phyloP scores from a whole-genome alignment of 2,888 invertebrate genomes.

The Tetranychus truncatus region DNA sequence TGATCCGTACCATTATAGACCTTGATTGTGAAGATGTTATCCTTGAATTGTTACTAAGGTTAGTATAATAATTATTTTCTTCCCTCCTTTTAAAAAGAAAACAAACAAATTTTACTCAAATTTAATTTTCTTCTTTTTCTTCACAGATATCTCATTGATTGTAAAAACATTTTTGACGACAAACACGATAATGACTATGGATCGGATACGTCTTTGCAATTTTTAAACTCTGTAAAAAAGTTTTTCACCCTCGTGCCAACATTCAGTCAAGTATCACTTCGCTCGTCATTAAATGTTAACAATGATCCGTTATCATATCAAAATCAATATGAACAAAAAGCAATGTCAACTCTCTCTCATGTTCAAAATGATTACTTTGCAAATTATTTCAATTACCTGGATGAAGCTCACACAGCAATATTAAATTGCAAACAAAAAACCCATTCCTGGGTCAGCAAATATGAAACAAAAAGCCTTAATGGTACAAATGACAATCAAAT shows the following conservation, averaged over 20 bases:
- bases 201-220: not conserved
- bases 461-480: not conserved
- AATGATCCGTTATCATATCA: not conserved
- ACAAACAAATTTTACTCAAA: not conserved
- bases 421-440: conserved; percentile 10
- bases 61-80: conserved; percentile 24
- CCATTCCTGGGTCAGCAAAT: conserved; percentile 5
- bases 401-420: conserved; percentile 54
- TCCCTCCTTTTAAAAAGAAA: too few relatives aligned
- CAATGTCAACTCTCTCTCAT: not conserved
- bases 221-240: conserved; percentile 44
- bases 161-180: conserved; percentile 63
- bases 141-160: conserved; percentile 55
- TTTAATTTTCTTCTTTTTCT: conserved; percentile 10
- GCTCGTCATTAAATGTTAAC: not conserved
- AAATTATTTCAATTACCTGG: conserved; percentile 45
- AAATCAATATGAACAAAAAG: not conserved
- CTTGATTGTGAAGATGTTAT: conserved; percentile 90
- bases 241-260: conserved; percentile 53
- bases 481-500: not conserved
- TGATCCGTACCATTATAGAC: conserved; percentile 74
- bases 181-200: conserved; percentile 45
- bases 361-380: conserved; percentile 27
- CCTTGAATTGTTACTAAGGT: conserved; percentile 60
- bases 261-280: conserved; percentile 30